Base-by-base conservation (phyloP, 2,888 invertebrate species). In the Listrodromus nycthemerus region DNA sequence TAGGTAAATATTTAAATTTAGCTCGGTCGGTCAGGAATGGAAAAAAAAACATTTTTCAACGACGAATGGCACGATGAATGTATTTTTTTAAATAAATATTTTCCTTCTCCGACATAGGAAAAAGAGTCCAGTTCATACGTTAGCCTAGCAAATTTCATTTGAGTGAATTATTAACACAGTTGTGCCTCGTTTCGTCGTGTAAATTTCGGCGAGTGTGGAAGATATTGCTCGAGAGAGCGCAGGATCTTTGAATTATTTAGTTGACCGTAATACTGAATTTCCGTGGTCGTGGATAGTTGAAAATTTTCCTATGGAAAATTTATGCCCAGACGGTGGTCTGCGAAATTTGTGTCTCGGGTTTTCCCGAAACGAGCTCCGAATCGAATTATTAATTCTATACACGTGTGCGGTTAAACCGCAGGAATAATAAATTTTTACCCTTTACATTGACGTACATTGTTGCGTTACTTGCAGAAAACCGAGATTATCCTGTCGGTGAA, bases 291-390 rank as follows among this genome's bases (percentile, higher is more conserved):
- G 55, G 55, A 24, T 13, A 24, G 24, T 13, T 24, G 24, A 24
- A 55, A 55, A 55, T 21, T 24, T 55, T 24, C 55, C 21, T 21
- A 55, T 55, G 10, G 55, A 21, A 55, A 55, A 55, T 55, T 55
- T 55, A 55, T 24, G 24, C 10, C 10, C 55, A 21, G 55, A 24
- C 24, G 24, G 55, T 10, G 55, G 55, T 55, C n/a, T 8, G 21
- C 41, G 16, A 41, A 55, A 52, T 55, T 24, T 55, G 21, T 10
- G 21, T 13, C 55, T 55, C 55, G 24, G 55, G 10, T 24, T 55
- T 55, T 24, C 24, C 8, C 24, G 55, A 55, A 55, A 55, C 24
- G 10, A 21, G 55, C 55, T 55, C 24, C 24, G 24, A 55, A 13
- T 4, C 3, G 10, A 13, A 55, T 55, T 55, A 55, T 55, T 24